These are phyloP conservation scores for Cochlearius cochlearius DNA, from an alignment of 2,113 vertebrate genomes.

Conservation along the genomic window DNA sequence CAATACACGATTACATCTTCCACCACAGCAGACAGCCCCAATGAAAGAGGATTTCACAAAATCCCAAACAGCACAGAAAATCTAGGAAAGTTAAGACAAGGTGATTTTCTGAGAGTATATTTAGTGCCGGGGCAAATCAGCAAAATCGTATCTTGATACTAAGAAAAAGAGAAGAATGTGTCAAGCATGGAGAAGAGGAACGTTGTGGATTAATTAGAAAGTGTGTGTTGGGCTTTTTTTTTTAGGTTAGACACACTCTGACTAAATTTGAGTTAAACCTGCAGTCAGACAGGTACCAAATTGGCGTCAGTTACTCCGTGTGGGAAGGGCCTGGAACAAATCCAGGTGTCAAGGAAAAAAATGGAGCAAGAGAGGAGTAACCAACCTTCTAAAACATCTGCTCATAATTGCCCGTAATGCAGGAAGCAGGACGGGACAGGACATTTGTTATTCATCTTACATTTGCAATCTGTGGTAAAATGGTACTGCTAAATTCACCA, in stretches of 20 bases:
- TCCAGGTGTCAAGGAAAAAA: neutral
- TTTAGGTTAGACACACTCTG: neutral
- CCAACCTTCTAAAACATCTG: neutral
- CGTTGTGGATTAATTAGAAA: neutral
- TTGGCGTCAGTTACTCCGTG: fast-evolving
- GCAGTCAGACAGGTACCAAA: neutral
- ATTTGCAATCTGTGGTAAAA: neutral
- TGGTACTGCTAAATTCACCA: neutral
- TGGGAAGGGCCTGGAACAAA: neutral
- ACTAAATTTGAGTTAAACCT: neutral
- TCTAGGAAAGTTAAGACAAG: neutral
- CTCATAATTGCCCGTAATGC: neutral
- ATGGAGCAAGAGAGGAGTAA: neutral
- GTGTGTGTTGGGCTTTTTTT: neutral
- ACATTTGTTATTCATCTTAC: neutral
- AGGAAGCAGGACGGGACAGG: neutral
- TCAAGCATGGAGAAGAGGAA: neutral
- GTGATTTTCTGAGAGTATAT: neutral
- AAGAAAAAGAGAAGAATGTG: neutral
- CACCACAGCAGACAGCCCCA: neutral
- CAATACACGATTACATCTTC: neutral
- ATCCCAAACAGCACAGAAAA: neutral
- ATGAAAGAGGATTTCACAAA: neutral
- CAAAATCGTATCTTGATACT: neutral
- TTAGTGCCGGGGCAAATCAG: neutral